Evolutionary conservation across 2,797 vertebrate species (phyloP).

Genomic region (Phalloptychus januarius): DNA sequence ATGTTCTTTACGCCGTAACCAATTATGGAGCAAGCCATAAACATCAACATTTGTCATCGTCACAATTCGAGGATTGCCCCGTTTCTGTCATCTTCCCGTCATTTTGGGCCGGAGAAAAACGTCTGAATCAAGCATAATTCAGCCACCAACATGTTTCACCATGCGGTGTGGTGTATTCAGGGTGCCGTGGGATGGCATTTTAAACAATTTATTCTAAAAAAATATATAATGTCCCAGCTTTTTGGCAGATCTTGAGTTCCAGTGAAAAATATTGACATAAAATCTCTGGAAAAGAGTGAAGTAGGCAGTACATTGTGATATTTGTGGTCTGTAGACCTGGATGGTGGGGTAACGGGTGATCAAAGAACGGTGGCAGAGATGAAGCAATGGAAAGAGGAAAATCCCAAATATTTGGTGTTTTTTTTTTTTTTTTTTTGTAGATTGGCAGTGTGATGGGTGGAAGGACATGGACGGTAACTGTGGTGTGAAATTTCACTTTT

Average conservation of each 20-base stretch:
- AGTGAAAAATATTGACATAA: not conserved
- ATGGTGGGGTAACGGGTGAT: not conserved
- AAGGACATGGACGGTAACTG: not conserved
- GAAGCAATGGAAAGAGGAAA: not conserved
- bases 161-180: not conserved
- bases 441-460: not conserved
- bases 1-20: too few relatives aligned
- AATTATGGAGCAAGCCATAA: not conserved
- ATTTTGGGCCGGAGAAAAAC: not conserved
- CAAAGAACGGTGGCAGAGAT: not conserved
- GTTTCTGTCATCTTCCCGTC: not conserved
- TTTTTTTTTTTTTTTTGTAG: not conserved
- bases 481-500: not conserved
- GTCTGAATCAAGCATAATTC: not conserved
- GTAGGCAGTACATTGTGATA: not conserved
- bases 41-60: not conserved
- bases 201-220: not conserved
- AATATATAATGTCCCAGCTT: not conserved
- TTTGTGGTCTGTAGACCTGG: not conserved
- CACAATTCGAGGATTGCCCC: not conserved
- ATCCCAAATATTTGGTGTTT: not conserved
- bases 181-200: not conserved
- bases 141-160: not conserved
- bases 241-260: not conserved
- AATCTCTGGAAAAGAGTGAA: not conserved